A percentile compares a stretch with the other conserved stretches of the same genome.
Conservation (phyloP, 1,140 invertebrate species). For the Drosophila tristis region DNA sequence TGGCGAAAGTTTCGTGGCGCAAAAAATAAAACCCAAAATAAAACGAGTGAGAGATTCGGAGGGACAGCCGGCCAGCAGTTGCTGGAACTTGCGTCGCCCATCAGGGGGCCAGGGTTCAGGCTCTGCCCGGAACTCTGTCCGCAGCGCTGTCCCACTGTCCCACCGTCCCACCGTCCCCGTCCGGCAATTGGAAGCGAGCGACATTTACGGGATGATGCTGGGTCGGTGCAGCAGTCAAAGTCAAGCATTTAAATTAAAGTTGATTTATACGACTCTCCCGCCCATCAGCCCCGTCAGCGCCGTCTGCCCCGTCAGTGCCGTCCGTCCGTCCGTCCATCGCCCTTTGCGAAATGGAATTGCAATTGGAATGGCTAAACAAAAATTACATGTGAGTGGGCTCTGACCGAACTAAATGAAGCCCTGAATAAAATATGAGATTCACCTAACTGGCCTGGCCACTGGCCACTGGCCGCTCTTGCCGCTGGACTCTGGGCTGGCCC, state of each 20-base stretch:
- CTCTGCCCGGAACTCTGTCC: not conserved
- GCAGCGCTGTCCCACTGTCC: not conserved
- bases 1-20: too few species aligned
- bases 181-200: conserved; percentile 4
- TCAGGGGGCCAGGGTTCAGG: not conserved
- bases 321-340: too few species aligned
- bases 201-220: not conserved
- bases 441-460: conserved; percentile 42
- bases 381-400: conserved; percentile 50
- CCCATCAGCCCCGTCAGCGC: not conserved
- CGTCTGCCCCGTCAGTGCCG: not conserved
- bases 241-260: conserved; percentile 74
- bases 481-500: too few species aligned
- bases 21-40: too few species aligned
- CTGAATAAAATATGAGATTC: conserved; percentile 68
- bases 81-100: conserved; percentile 24
- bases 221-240: conserved; percentile 27
- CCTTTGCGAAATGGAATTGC: conserved; percentile 56
- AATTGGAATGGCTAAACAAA: conserved; percentile 72
- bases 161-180: too few species aligned
- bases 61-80: conserved; percentile 5
- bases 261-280: conserved; percentile 64
- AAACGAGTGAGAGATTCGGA: too few species aligned
- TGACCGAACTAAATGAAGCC: conserved; percentile 56
- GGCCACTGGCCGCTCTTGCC: too few species aligned